Conservation (phyloP, 2,113 vertebrate genomes). For the Rattus norvegicus region GRCr8 NC_086022.1:38575001-38575500, state of each 20-base stretch:
- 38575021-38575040: neutral
- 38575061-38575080: neutral
- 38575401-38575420: neutral
- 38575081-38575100: neutral
- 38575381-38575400: neutral
- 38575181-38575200: neutral
- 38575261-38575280: neutral
- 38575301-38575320: neutral
- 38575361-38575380: neutral
- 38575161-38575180: neutral
- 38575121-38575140: neutral
- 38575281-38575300: neutral
- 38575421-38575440: neutral
- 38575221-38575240: neutral
- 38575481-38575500: slow-evolving; percentile 44
- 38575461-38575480: neutral
- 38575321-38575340: neutral
- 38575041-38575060: neutral
- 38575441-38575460: slow-evolving; percentile 31
- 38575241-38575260: neutral
- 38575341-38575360: neutral
- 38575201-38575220: neutral
- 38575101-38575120: neutral
- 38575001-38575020: neutral
- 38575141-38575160: neutral